phyloP scores from a whole-genome alignment of 2,113 vertebrate genomes.

The Oplegnathus fasciatus region DNA sequence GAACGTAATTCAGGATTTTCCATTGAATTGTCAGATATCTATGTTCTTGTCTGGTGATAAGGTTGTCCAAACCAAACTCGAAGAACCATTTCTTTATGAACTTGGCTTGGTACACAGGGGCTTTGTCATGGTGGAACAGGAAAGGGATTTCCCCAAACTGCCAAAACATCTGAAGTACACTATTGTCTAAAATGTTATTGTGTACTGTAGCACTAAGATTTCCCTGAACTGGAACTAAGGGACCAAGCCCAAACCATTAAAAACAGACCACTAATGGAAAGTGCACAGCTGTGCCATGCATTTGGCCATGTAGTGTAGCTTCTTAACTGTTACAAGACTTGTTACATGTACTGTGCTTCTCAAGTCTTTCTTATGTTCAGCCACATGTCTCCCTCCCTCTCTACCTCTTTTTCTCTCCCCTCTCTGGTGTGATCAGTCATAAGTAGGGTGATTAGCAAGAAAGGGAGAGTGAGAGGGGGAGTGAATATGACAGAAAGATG shows the following conservation, averaged over 20 bases:
- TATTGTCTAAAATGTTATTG: background rate
- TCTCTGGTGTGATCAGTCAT: conserved; percentile 17
- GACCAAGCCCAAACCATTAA: background rate
- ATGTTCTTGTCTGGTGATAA: no score
- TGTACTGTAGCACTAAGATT: background rate
- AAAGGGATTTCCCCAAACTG: background rate
- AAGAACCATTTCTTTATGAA: background rate
- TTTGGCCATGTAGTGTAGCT: background rate
- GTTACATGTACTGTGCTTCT: background rate
- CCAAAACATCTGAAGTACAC: background rate
- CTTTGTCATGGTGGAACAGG: background rate
- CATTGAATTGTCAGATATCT: background rate
- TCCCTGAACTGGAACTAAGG: background rate
- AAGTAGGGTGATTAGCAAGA: conserved; percentile 1
- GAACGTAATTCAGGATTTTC: background rate
- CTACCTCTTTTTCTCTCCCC: background rate
- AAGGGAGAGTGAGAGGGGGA: background rate
- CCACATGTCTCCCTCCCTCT: no score
- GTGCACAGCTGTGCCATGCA: background rate
- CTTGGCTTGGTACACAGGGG: background rate
- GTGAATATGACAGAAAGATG: conserved; percentile 31
- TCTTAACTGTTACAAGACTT: background rate
- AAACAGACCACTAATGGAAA: background rate
- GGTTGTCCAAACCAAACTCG: background rate
- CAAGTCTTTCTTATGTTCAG: background rate